Conservation (phyloP, 2,113 vertebrate genomes). For the Indri indri region DNA sequence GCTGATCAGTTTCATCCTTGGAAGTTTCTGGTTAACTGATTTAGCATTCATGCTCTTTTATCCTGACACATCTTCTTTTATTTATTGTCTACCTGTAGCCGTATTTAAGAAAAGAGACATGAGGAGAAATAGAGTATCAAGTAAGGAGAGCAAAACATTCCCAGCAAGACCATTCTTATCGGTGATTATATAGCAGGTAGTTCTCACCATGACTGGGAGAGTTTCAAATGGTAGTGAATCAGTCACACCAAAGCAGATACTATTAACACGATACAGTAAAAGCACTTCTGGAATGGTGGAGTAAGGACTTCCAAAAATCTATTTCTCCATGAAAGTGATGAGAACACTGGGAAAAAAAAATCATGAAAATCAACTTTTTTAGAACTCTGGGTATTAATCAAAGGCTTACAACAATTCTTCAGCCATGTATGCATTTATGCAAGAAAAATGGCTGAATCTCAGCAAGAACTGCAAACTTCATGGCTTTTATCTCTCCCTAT, state of each 20-base stretch:
- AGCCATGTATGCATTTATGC: neutral
- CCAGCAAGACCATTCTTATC: slow-evolving; percentile 88
- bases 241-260: slow-evolving; percentile 87
- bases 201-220: slow-evolving; percentile 89
- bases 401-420: neutral
- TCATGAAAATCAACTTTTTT: neutral
- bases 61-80: neutral
- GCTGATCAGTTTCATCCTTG: neutral
- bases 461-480: neutral
- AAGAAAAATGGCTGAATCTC: neutral
- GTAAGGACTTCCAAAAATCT: neutral
- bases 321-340: neutral
- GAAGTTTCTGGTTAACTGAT: neutral
- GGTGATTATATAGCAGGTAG: slow-evolving; percentile 84
- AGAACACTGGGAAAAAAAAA: neutral
- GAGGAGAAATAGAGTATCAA: slow-evolving; percentile 63
- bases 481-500: neutral
- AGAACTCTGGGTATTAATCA: neutral
- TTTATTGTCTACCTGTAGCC: neutral
- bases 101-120: neutral
- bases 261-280: neutral
- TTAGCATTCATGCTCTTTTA: neutral
- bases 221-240: slow-evolving; percentile 90
- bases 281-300: neutral
- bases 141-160: slow-evolving; percentile 88